These are phyloP conservation scores for Gallinago stenura DNA, from an alignment of 2,797 vertebrate genomes.

Conservation along the genomic window DNA sequence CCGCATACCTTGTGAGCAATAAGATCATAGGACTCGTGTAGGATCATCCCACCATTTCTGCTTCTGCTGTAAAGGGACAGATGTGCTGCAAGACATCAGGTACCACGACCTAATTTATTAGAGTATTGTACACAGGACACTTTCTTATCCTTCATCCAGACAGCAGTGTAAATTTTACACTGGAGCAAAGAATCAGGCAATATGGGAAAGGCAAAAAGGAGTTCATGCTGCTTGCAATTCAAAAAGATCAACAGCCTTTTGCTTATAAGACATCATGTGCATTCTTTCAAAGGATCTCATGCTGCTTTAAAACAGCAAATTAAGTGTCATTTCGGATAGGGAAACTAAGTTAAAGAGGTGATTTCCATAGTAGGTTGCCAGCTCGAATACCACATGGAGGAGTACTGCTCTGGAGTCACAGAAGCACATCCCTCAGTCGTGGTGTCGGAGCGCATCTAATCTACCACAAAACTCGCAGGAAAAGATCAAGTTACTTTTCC, in stretches of 20 bases:
- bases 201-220: background rate
- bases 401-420: background rate
- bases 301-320: background rate
- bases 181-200: background rate
- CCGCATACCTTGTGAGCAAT: background rate
- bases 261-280: background rate
- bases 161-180: background rate
- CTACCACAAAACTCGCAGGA: background rate
- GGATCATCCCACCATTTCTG: background rate
- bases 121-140: background rate
- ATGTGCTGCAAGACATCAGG: background rate
- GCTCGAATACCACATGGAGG: background rate
- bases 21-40: fast-evolving
- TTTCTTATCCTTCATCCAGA: background rate
- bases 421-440: background rate
- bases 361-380: background rate
- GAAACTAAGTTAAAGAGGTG: background rate
- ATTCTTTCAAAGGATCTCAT: background rate
- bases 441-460: background rate
- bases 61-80: background rate
- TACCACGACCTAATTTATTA: background rate
- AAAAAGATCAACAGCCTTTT: background rate
- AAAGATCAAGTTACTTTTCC: background rate
- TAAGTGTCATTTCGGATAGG: background rate
- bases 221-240: background rate